phyloP scores from a whole-genome alignment of 2,113 vertebrate species.

The Sinocyclocheilus anophthalmus region DNA sequence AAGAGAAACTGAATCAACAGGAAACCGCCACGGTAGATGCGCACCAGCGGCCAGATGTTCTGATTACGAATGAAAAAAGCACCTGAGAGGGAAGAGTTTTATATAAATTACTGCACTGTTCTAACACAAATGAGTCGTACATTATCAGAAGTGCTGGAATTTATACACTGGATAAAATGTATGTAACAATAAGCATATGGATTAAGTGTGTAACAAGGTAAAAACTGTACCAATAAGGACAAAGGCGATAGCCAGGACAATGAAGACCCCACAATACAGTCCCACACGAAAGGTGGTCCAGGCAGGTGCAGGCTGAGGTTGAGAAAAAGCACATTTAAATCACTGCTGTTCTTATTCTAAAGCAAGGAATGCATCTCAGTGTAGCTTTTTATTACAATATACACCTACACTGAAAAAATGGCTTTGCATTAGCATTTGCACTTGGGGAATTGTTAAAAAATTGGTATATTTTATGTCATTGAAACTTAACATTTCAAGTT shows the following conservation, averaged over 20 bases:
- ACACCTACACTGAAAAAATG: neutral
- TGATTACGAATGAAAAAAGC: conserved; percentile 77
- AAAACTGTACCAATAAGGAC: conserved; percentile 82
- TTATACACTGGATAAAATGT: too few species aligned
- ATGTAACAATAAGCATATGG: neutral
- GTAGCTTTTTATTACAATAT: too few species aligned
- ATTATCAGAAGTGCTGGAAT: too few species aligned
- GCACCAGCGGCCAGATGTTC: conserved; percentile 91
- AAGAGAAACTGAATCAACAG: conserved; percentile 98
- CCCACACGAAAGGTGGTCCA: conserved; percentile 98
- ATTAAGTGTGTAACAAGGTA: conserved; percentile 1
- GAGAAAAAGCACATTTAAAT: neutral
- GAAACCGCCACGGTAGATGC: conserved; percentile 98
- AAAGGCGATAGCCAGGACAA: conserved; percentile 88
- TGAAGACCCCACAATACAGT: conserved; percentile 93
- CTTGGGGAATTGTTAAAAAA: neutral
- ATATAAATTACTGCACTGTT: neutral
- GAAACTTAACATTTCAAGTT: neutral
- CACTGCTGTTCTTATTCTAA: neutral
- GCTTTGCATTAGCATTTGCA: neutral
- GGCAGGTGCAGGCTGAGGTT: conserved; percentile 87
- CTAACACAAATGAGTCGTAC: too few species aligned
- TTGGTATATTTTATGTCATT: too few species aligned
- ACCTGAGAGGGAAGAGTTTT: conserved; percentile 70
- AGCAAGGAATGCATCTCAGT: neutral